Evolutionary conservation across 2,797 vertebrate genomes (phyloP), one percentile per base, ranked within the genome.

Genomic region (Orestias chungarensis): DNA sequence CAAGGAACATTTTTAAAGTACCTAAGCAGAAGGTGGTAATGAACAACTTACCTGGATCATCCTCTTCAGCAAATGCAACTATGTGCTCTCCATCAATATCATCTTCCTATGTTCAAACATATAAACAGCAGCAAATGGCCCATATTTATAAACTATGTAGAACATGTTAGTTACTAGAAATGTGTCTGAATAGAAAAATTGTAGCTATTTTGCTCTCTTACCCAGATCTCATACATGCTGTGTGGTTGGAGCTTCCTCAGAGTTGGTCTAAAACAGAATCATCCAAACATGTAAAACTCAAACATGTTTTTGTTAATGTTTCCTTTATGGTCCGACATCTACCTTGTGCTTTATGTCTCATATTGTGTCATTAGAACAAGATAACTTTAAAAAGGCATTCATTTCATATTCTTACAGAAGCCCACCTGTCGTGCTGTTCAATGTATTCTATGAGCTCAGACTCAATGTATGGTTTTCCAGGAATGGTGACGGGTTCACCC

Each of bases 161-260:
- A 46, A 44, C 29, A 12, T 23, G 23, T 2, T 11, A 17, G 4
- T n/a, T 49, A n/a, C 14, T 2, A 8, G 23, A 25, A 31, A 18
- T 18, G 18, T 35, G 15, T 11, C 23, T 27, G 8, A 29, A 29
- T 25, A 1, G 1, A 33, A 57, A 23, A 4, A 5, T 27, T 40
- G 2, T 55, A 38, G 23, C 54, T 25, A 44, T 12, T 31, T 65
- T 0, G 0, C 23, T 25, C 9, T 71, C 95, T 92, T 93, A 97
- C 97, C 96, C 97, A 97, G 68, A 95, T 97, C 88, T 97, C 96
- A n/a, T 96, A 97, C 96, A 97, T 97, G 88, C 95, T 97, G 83
- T 97, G 95, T 2, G 96, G 94, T 83, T 96, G 93, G 4, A 97
- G 94, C 61, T 98, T 97, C 86, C 96, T 94, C 84, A 98, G 86